Percentiles rank a stretch among this genome's conserved stretches.
Conservation (phyloP, 2,888 invertebrate genomes). For the Hyposoter dolosus region DNA sequence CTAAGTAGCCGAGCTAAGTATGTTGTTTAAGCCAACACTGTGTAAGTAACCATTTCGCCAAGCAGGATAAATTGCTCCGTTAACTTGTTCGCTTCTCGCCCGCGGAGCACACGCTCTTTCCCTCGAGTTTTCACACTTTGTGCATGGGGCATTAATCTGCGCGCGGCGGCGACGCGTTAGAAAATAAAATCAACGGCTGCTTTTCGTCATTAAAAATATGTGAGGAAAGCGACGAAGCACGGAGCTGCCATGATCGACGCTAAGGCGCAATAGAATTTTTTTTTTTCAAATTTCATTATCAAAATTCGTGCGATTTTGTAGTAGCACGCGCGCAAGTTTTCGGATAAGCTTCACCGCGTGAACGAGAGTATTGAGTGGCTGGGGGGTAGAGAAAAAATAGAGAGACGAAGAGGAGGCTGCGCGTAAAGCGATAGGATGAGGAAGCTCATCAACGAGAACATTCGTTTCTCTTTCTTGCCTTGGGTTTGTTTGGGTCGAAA, state of each 20-base stretch:
- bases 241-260: too few species aligned
- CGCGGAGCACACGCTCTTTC: slow-evolving; percentile 8
- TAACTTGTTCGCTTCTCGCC: slow-evolving; percentile 33
- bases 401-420: too few species aligned
- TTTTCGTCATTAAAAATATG: not conserved
- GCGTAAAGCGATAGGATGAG: too few species aligned
- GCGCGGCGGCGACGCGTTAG: not conserved
- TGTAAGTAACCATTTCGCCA: slow-evolving; percentile 82
- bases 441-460: too few species aligned
- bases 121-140: slow-evolving; percentile 12
- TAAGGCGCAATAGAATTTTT: too few species aligned
- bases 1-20: slow-evolving; percentile 84
- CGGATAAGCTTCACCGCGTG: not conserved
- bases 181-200: not conserved
- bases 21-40: slow-evolving; percentile 84
- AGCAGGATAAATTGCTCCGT: slow-evolving; percentile 56
- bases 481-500: too few species aligned
- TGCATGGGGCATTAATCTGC: not conserved
- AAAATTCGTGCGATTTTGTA: not conserved
- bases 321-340: not conserved
- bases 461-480: too few species aligned
- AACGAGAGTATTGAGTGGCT: too few species aligned
- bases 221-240: too few species aligned
- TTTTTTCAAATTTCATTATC: too few species aligned
- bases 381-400: too few species aligned